Conservation (phyloP, 2,888 invertebrate genomes). For the Dendrolimus houi region DNA sequence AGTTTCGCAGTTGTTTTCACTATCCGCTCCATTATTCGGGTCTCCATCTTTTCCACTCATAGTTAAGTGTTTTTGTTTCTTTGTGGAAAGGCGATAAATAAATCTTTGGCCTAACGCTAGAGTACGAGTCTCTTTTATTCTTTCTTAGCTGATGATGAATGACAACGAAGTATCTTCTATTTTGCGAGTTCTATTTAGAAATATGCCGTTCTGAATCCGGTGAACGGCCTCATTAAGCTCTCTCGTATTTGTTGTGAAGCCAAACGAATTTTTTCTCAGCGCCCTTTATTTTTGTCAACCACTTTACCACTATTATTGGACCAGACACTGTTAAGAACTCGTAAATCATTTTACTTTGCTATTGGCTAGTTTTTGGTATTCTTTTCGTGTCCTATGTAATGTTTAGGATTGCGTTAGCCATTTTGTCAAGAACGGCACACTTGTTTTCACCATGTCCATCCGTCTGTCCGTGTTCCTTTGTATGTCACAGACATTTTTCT, state of each 20-base stretch:
- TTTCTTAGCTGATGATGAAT: neutral
- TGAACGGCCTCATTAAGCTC: slow-evolving; percentile 55
- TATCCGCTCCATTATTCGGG: too few species aligned
- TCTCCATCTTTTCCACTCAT: too few species aligned
- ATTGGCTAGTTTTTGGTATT: too few species aligned
- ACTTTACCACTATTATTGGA: slow-evolving; percentile 5
- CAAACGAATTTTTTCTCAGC: slow-evolving; percentile 35
- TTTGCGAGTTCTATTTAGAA: neutral
- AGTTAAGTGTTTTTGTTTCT: too few species aligned
- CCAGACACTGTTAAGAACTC: slow-evolving; percentile 24
- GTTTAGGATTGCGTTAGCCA: neutral
- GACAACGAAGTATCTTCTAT: neutral
- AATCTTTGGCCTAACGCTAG: too few species aligned
- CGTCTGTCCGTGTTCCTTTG: too few species aligned
- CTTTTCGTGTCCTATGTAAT: neutral
- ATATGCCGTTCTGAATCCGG: slow-evolving; percentile 20
- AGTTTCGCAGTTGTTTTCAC: too few species aligned
- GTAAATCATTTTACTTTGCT: slow-evolving; percentile 29
- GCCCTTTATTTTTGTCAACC: slow-evolving; percentile 49
- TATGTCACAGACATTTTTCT: too few species aligned
- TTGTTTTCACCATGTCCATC: too few species aligned
- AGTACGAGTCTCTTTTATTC: too few species aligned
- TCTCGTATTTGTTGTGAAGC: slow-evolving; percentile 26
- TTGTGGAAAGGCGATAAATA: too few species aligned
- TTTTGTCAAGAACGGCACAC: neutral